Evolutionary conservation across 2,113 vertebrate genomes (phyloP), one percentile per base, ranked within the genome.

Genomic region (Phasianus colchicus): DNA sequence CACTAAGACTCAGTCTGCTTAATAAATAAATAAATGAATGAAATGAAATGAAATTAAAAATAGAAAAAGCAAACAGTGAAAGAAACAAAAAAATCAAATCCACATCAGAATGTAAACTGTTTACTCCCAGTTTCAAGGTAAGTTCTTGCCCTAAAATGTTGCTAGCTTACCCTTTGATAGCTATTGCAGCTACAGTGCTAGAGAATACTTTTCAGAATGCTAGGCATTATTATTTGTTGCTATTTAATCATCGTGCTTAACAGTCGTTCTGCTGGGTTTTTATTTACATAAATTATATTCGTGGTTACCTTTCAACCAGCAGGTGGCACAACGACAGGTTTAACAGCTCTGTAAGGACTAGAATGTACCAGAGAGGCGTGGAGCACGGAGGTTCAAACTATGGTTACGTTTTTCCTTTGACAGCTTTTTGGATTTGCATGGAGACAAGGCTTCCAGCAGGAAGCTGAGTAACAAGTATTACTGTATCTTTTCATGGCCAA

Each of bases 281-380:
- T 30, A 1, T 81, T 34, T 42, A 7, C 5, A 1, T 4, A 17
- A 63, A 36, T 0, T 6, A 30, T 11, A 43, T 6, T 54, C 17
- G 6, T 19, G 63, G 63, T 74, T 48, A 13, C 54, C 55, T 63
- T 43, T 20, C 42, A 47, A 47, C 91, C 92, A 70, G 94, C 92
- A 96, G 96, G 83, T 93, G 95, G 95, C 95, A 47, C 1, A 5
- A 64, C 15, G 10, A 45, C 9, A 42, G 86, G 29, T 47, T 40
- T 50, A 36, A 2, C n/a, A 22, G 57, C 29, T 36, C 66, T 6
- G 15, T 13, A 2, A 2, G 15, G 10, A 3, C 17, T 10, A 34
- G 8, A n/a, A 36, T 0, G 1, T 32, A 29, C 64, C 14, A 54
- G 20, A 63, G 43, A 6, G 32, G 76, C 52, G 3, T 4, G 52